phyloP scores from a whole-genome alignment of 2,888 invertebrate species.

The Branchellion lobata region DNA sequence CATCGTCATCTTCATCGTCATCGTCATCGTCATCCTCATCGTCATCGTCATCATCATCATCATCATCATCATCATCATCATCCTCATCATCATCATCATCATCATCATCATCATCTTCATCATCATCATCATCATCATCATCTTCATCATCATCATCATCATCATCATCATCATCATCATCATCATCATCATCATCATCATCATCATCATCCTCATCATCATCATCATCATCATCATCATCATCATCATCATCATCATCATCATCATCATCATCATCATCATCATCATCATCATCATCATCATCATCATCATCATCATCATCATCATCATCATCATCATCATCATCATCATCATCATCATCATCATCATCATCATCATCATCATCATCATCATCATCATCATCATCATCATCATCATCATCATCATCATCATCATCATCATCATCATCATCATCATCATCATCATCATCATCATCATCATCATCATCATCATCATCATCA shows the following conservation, averaged over 20 bases:
- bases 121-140: too few relatives aligned
- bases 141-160: slow-evolving; percentile 12
- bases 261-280: background rate
- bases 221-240: background rate
- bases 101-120: too few relatives aligned
- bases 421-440: slow-evolving; percentile 10
- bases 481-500: too few relatives aligned
- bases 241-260: background rate
- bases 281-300: slow-evolving; percentile 6
- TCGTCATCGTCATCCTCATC: too few relatives aligned
- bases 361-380: background rate
- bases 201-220: too few relatives aligned
- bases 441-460: background rate
- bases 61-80: too few relatives aligned
- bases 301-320: background rate
- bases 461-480: background rate
- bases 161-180: background rate
- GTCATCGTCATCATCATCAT: too few relatives aligned
- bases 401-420: slow-evolving; percentile 10
- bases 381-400: slow-evolving; percentile 1
- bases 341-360: slow-evolving; percentile 21
- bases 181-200: background rate
- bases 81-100: too few relatives aligned
- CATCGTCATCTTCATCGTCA: too few relatives aligned
- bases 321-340: slow-evolving; percentile 1